Evolutionary conservation across 1,140 invertebrate genomes (phyloP).

Genomic region (Achroia grisella): DNA sequence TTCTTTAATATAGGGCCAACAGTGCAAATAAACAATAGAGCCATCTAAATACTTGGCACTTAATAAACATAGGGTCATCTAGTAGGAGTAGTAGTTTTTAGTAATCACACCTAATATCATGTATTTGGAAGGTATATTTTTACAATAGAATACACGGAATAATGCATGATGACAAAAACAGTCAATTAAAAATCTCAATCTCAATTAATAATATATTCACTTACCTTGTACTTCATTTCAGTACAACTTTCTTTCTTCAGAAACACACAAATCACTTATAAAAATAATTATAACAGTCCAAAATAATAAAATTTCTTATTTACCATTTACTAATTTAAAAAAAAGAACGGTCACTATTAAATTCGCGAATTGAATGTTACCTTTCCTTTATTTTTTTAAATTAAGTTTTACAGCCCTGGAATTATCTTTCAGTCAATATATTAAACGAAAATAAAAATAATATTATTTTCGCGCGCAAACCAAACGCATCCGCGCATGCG

Average conservation of each 20-base stretch:
- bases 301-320: conserved; percentile 3
- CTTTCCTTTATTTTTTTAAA: neutral
- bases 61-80: too few relatives aligned
- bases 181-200: too few relatives aligned
- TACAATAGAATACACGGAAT: too few relatives aligned
- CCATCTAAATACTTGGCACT: too few relatives aligned
- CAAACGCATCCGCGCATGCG: conserved; percentile 45
- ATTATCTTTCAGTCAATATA: too few relatives aligned
- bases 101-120: too few relatives aligned
- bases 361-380: conserved; percentile 6
- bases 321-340: conserved; percentile 8
- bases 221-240: conserved; percentile 57
- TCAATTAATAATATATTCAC: conserved; percentile 8
- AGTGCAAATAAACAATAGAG: too few relatives aligned
- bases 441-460: too few relatives aligned
- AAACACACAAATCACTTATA: conserved; percentile 20
- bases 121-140: too few relatives aligned
- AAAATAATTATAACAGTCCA: neutral
- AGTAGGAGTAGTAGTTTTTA: too few relatives aligned
- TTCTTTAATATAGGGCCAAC: too few relatives aligned
- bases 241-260: conserved; percentile 6
- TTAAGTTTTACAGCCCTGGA: neutral
- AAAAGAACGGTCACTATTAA: conserved; percentile 11
- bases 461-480: conserved; percentile 31
- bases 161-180: too few relatives aligned